These are phyloP conservation scores for Tetraodon nigroviridis DNA, from an alignment of 2,113 vertebrate species.

Conservation along the genomic window DNA sequence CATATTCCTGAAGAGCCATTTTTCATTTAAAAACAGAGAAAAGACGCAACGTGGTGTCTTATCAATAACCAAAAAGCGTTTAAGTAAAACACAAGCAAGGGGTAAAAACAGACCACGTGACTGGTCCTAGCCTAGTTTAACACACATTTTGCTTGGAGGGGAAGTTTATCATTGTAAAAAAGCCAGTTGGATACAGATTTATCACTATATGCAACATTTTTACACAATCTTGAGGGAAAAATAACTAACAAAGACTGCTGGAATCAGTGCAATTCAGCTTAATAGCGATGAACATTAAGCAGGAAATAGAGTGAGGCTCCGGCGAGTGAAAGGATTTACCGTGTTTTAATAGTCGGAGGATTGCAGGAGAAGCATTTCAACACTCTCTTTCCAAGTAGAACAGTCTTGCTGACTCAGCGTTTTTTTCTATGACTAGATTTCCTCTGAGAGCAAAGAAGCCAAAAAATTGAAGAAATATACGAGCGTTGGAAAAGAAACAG, in stretches of 20 bases:
- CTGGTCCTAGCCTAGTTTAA: too few species aligned
- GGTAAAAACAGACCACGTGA: too few species aligned
- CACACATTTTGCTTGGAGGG: too few species aligned
- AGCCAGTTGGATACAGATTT: too few species aligned
- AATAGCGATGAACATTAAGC: conserved; percentile 16
- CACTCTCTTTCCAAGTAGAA: conserved; percentile 57
- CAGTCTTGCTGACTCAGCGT: conserved; percentile 52
- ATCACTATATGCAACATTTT: too few species aligned
- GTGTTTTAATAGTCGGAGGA: conserved; percentile 53
- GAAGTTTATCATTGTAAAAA: too few species aligned
- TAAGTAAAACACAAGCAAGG: too few species aligned
- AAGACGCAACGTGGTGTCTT: too few species aligned
- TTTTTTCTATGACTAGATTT: conserved; percentile 56
- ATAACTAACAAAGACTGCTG: background rate
- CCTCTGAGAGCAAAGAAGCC: conserved; percentile 57
- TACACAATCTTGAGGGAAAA: background rate
- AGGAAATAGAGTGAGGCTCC: conserved; percentile 30
- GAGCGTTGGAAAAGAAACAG: conserved; percentile 55
- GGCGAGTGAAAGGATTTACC: conserved; percentile 45
- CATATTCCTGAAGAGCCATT: background rate
- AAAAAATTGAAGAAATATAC: conserved; percentile 59
- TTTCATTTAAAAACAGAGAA: too few species aligned
- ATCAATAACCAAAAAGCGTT: too few species aligned
- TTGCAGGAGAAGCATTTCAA: conserved; percentile 51
- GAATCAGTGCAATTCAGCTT: conserved; percentile 9